These are phyloP conservation scores for Aphodius sticticus DNA, from an alignment of 2,888 invertebrate genomes.

Conservation along the genomic window DNA sequence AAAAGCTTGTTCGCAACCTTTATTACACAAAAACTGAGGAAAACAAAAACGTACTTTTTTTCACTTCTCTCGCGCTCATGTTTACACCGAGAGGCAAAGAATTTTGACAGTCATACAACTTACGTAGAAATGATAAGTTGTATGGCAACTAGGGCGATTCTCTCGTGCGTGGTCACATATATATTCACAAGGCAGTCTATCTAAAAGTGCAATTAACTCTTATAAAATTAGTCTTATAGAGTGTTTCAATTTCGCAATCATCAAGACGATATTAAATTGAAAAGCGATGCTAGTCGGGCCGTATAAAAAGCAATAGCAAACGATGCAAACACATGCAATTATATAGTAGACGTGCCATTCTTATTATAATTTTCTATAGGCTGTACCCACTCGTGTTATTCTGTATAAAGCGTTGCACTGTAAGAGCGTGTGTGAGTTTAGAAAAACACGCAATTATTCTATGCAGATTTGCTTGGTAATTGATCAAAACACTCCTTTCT, in stretches of 20 bases:
- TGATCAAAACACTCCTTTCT: constrained; percentile 16
- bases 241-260: neutral
- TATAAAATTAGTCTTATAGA: too few relatives aligned
- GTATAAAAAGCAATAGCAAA: neutral
- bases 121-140: too few relatives aligned
- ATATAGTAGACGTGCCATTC: neutral
- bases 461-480: constrained; percentile 18
- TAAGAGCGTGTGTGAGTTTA: neutral
- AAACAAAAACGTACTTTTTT: too few relatives aligned
- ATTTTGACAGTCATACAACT: too few relatives aligned
- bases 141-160: too few relatives aligned
- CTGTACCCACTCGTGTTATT: neutral
- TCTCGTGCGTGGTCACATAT: too few relatives aligned
- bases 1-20: too few relatives aligned
- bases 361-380: neutral
- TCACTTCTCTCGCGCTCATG: too few relatives aligned
- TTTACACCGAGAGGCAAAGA: too few relatives aligned
- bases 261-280: neutral
- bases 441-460: constrained; percentile 22
- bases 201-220: too few relatives aligned
- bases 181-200: too few relatives aligned
- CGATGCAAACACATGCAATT: neutral
- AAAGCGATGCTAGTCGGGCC: neutral
- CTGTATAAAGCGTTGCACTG: neutral
- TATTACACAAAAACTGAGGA: too few relatives aligned